Conservation (phyloP, 2,113 vertebrate genomes). For the Pungitius pungitius region DNA sequence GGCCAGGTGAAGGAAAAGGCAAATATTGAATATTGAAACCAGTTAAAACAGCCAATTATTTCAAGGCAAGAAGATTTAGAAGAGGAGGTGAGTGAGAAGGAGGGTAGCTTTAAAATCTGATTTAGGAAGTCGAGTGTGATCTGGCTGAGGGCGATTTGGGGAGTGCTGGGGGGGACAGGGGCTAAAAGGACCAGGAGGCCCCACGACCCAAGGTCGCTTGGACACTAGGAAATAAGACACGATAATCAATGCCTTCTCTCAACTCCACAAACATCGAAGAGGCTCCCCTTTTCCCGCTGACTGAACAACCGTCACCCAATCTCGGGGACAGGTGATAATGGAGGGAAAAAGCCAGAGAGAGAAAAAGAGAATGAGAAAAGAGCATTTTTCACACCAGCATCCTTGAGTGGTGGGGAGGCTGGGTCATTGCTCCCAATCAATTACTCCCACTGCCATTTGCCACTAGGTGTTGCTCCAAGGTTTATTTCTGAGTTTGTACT, state of each 20-base stretch:
- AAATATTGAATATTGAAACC: background rate
- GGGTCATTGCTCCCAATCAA: slow-evolving; percentile 70
- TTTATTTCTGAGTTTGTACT: slow-evolving; percentile 37
- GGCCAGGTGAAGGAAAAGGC: slow-evolving; percentile 16
- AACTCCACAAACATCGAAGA: slow-evolving; percentile 58
- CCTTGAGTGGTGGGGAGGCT: slow-evolving; percentile 36
- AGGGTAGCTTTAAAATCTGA: slow-evolving; percentile 16
- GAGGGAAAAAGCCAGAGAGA: slow-evolving; percentile 46
- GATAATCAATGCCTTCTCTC: slow-evolving; percentile 65
- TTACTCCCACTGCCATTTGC: slow-evolving; percentile 59
- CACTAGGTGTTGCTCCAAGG: slow-evolving; percentile 36
- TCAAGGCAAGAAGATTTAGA: slow-evolving; percentile 19
- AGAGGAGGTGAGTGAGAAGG: background rate
- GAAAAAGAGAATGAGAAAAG: slow-evolving; percentile 56
- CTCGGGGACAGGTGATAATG: slow-evolving; percentile 74
- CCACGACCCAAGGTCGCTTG: slow-evolving; percentile 27
- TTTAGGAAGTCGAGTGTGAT: no score
- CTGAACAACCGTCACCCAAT: slow-evolving; percentile 67
- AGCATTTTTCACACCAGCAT: slow-evolving; percentile 63
- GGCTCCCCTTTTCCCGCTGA: slow-evolving; percentile 62
- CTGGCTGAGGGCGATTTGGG: no score
- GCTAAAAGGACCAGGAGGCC: no score
- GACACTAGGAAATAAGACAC: slow-evolving; percentile 56
- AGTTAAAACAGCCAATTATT: slow-evolving; percentile 27
- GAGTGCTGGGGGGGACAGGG: no score